These are phyloP conservation scores for Drosophila ironensis DNA, from an alignment of 1,140 invertebrate genomes.

Conservation along the genomic window DNA sequence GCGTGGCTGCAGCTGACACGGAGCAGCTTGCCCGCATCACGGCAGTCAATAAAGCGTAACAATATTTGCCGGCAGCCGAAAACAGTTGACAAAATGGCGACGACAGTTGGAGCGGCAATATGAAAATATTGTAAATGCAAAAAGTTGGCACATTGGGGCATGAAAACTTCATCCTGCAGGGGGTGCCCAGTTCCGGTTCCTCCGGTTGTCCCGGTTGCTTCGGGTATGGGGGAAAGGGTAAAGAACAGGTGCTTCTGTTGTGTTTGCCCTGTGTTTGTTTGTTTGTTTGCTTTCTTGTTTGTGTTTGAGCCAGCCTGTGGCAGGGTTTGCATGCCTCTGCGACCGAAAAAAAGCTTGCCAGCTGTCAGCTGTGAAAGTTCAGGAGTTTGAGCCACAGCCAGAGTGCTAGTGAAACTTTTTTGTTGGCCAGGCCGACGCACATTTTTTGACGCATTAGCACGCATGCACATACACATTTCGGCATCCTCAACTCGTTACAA, in stretches of 20 bases:
- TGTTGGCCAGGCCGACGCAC: conserved; percentile 57
- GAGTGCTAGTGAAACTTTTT: background rate
- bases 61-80: conserved; percentile 51
- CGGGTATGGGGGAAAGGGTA: background rate
- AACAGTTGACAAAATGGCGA: conserved; percentile 70
- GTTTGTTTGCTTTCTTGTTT: conserved; percentile 27
- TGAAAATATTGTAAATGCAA: conserved; percentile 64
- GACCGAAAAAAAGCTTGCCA: conserved; percentile 15
- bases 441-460: conserved; percentile 74
- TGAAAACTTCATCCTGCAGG: conserved; percentile 11
- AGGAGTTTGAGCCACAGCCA: too few species aligned
- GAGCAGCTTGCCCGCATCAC: conserved; percentile 46
- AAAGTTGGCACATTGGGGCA: conserved; percentile 44
- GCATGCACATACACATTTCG: conserved; percentile 6
- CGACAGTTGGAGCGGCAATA: conserved; percentile 59
- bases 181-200: too few species aligned
- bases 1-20: conserved; percentile 48
- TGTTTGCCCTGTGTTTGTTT: conserved; percentile 15
- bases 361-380: conserved; percentile 24
- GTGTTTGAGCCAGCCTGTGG: conserved; percentile 11
- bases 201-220: too few species aligned
- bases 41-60: conserved; percentile 51
- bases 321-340: conserved; percentile 24
- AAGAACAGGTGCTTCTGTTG: conserved; percentile 9
- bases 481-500: conserved; percentile 65